Evolutionary conservation across 2,888 invertebrate species (phyloP).

Genomic region (Aelia acuminata): DNA sequence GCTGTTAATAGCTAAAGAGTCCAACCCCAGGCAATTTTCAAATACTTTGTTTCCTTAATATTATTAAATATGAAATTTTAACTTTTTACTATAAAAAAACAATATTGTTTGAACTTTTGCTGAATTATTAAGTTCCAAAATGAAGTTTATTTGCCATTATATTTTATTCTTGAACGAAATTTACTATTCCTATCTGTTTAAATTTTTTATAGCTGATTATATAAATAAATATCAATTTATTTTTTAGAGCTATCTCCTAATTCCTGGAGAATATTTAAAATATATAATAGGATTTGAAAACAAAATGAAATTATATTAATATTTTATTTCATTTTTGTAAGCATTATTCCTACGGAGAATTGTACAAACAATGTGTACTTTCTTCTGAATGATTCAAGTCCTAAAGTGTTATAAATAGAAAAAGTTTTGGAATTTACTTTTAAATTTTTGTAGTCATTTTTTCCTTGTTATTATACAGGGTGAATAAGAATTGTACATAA

Average conservation of each 20-base stretch:
- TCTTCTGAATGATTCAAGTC: background rate
- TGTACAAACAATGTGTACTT: background rate
- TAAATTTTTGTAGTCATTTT: background rate
- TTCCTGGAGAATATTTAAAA: background rate
- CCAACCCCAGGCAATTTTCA: too few species aligned
- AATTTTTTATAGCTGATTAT: background rate
- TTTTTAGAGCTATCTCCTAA: background rate
- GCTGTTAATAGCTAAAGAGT: too few species aligned
- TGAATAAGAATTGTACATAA: conserved; percentile 18
- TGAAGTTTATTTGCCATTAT: too few species aligned
- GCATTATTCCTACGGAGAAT: background rate
- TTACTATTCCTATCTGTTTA: background rate
- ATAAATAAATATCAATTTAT: background rate
- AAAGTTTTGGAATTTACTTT: background rate
- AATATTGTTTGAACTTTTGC: too few species aligned
- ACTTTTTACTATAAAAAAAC: too few species aligned
- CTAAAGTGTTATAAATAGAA: background rate
- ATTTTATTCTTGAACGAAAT: too few species aligned
- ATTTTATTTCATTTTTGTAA: too few species aligned
- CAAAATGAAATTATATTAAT: background rate
- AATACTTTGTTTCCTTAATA: too few species aligned
- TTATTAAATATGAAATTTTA: background rate
- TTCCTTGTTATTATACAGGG: background rate
- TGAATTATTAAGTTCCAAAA: too few species aligned
- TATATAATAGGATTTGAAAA: background rate